Conservation (phyloP, 2,113 vertebrate species). For the Cebus imitator region DNA sequence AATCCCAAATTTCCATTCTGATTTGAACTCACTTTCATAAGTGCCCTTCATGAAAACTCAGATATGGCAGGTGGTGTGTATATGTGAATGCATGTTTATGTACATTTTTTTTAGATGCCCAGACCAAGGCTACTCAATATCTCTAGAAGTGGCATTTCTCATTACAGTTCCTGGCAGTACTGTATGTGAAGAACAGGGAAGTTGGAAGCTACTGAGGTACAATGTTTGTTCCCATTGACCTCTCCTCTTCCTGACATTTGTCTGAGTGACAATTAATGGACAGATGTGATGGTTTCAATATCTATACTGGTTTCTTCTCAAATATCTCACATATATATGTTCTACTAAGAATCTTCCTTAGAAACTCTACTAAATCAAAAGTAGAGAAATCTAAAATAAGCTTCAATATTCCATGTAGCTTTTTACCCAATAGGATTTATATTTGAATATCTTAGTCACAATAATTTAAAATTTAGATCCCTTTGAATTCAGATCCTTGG, state of each 20-base stretch:
- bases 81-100: neutral
- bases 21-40: neutral
- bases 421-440: neutral
- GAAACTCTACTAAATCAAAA: neutral
- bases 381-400: neutral
- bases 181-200: neutral
- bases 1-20: neutral
- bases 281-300: neutral
- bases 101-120: neutral
- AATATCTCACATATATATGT: neutral
- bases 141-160: neutral
- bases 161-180: neutral
- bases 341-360: neutral
- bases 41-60: neutral
- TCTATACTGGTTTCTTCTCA: neutral
- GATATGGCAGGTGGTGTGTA: neutral
- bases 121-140: neutral
- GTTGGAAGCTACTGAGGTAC: neutral
- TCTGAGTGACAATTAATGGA: neutral
- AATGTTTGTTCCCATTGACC: neutral
- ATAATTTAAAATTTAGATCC: neutral
- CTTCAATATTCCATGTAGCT: neutral
- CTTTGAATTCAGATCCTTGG: neutral
- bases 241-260: neutral
- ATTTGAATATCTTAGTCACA: conserved; percentile 8